Evolutionary conservation across 2,888 invertebrate species (phyloP), one percentile per base, ranked within the genome.

Genomic region (Lithodes maja): DNA sequence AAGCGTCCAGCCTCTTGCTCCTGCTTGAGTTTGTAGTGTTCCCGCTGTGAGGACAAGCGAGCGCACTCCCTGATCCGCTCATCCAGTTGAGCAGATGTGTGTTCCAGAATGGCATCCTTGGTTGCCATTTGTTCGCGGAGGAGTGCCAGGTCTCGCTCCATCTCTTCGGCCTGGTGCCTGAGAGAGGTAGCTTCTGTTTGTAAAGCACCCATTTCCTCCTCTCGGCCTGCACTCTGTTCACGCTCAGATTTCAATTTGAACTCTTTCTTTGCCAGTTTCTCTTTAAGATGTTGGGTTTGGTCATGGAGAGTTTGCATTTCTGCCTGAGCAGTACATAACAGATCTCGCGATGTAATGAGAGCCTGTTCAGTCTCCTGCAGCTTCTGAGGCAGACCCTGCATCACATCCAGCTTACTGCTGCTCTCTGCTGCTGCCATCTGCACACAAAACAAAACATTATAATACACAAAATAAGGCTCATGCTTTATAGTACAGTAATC

Each of bases 41-140:
- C 90, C n/a, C 86, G 50, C 9, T 83, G 88, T n/a, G 88, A 83
- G 5, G 89, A 82, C 68, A 89, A 71, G 12, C 83, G 69, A 33
- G 80, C 85, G 81, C 88, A 90, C 33, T 90, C 90, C 2, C 90
- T 85, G 17, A 90, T 90, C 52, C 90, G 85, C 50, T 90, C 90
- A 69, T 90, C 90, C 12, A 90, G 53, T n/a, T 90, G 90, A 17
- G 80, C 53, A 1, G 90, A 90, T 2, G 83, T 90, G 17, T 86
- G 88, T 52, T 90, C 90, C 61, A 90, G 82, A 54, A 90, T 77
- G 50, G 77, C 80, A 77, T 90, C 86, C 55, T 89, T 90, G 50
- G 87, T 89, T 12, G 75, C 55, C 54, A 90, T 50, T 33, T 90
- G 88, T 61, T 87, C 83, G 12, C 82, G 78, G 17, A 89, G 69